Conservation (phyloP, 1,140 invertebrate genomes). For the Arctopsyche grandis region DNA sequence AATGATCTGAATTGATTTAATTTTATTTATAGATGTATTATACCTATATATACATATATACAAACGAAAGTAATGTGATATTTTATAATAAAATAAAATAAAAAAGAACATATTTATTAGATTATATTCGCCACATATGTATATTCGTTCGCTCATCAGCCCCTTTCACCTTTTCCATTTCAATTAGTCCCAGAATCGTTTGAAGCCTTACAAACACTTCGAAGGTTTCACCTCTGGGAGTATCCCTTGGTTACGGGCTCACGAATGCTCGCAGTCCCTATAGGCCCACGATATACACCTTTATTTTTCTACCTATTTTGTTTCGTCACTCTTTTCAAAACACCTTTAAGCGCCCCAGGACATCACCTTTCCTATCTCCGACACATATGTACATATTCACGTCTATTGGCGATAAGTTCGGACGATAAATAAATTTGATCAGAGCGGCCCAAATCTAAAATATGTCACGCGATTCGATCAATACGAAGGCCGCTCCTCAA, state of each 20-base stretch:
- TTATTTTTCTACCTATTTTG: not conserved
- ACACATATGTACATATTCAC: too few relatives aligned
- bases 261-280: not conserved
- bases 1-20: too few relatives aligned
- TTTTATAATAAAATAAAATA: too few relatives aligned
- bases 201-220: not conserved
- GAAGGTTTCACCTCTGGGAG: slow-evolving; percentile 23
- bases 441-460: too few relatives aligned
- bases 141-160: not conserved
- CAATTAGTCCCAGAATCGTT: slow-evolving; percentile 8
- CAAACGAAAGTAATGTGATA: too few relatives aligned
- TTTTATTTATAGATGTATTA: too few relatives aligned
- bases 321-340: not conserved
- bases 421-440: too few relatives aligned
- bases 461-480: too few relatives aligned
- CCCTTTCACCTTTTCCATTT: slow-evolving; percentile 10
- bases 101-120: not conserved
- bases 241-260: slow-evolving; percentile 1
- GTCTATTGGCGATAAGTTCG: too few relatives aligned
- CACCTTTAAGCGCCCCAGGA: not conserved
- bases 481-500: too few relatives aligned
- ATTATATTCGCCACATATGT: not conserved
- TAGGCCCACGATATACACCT: not conserved
- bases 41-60: too few relatives aligned
- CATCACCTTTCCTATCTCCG: not conserved